Percentiles rank a stretch among this genome's conserved stretches.
Evolutionary conservation across 2,888 invertebrate genomes (phyloP).

Genomic region (Stegophylla sp.): DNA sequence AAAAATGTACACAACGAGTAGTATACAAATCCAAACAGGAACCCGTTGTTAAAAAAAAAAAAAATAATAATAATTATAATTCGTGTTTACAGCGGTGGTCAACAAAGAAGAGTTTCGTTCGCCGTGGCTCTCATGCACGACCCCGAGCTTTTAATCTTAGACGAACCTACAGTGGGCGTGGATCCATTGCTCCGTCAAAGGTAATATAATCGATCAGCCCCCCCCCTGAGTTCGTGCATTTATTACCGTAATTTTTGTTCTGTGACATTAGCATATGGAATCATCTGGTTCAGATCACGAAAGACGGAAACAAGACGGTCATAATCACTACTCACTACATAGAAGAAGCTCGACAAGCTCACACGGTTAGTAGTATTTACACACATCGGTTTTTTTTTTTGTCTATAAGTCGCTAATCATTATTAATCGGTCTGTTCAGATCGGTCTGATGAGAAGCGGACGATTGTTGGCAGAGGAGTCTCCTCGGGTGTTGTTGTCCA

Average conservation of each 20-base stretch:
- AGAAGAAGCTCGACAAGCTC: constrained; percentile 91
- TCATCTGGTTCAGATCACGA: constrained; percentile 79
- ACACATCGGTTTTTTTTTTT: too few relatives aligned
- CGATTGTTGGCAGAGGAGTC: constrained; percentile 88
- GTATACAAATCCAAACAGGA: too few relatives aligned
- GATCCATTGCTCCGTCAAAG: constrained; percentile 86
- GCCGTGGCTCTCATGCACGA: constrained; percentile 92
- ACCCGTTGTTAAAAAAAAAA: too few relatives aligned
- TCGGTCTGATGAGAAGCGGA: constrained; percentile 93
- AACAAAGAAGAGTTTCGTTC: constrained; percentile 88
- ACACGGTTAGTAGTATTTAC: constrained; percentile 84
- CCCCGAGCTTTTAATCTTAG: constrained; percentile 87
- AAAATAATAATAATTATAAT: background rate
- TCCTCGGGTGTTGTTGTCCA: constrained; percentile 81
- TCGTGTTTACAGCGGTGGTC: constrained; percentile 77
- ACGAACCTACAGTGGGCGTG: constrained; percentile 92
- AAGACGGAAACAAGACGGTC: constrained; percentile 88
- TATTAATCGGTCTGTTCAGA: constrained; percentile 68
- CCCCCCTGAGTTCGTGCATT: background rate
- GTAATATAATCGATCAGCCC: constrained; percentile 62
- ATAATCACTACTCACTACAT: constrained; percentile 94
- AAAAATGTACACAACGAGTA: too few relatives aligned
- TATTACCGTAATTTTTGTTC: background rate
- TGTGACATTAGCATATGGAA: constrained; percentile 80
- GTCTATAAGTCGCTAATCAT: too few relatives aligned